phyloP scores from a whole-genome alignment of 2,888 invertebrate species.

The Tachina fera region DNA sequence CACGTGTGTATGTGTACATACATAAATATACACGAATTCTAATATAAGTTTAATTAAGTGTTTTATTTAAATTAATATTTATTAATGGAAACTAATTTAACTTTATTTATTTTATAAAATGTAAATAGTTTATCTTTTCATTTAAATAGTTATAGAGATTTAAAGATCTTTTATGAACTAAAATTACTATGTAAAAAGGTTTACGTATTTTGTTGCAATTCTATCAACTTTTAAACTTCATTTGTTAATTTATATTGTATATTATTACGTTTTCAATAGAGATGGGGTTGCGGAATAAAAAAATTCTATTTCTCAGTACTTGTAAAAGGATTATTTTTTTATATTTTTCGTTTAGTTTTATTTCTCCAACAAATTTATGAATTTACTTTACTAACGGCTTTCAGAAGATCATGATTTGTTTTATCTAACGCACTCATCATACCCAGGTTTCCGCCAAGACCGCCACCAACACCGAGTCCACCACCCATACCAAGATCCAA shows the following conservation, averaged over 20 bases:
- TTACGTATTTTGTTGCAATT: slow-evolving; percentile 79
- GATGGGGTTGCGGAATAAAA: slow-evolving; percentile 21
- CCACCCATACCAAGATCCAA: slow-evolving; percentile 83
- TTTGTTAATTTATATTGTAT: slow-evolving; percentile 30
- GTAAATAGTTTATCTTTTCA: slow-evolving; percentile 70
- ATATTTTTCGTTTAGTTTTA: background rate
- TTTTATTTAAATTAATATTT: slow-evolving; percentile 53
- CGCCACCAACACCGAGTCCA: slow-evolving; percentile 78
- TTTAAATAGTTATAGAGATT: slow-evolving; percentile 67
- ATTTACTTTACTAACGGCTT: slow-evolving; percentile 83
- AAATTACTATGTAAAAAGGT: slow-evolving; percentile 80
- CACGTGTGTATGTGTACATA: slow-evolving; percentile 29
- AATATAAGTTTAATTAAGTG: slow-evolving; percentile 57
- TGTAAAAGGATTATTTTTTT: slow-evolving; percentile 30
- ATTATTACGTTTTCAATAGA: slow-evolving; percentile 4
- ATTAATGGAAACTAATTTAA: slow-evolving; percentile 37
- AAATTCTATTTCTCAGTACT: slow-evolving; percentile 64
- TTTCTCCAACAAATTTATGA: slow-evolving; percentile 79
- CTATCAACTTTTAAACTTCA: slow-evolving; percentile 55
- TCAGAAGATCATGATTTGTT: slow-evolving; percentile 82
- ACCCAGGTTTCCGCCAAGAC: slow-evolving; percentile 82
- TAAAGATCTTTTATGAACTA: slow-evolving; percentile 73
- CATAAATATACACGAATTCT: slow-evolving; percentile 39
- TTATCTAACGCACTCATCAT: slow-evolving; percentile 83
- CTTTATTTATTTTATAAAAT: slow-evolving; percentile 63